Base-by-base conservation (phyloP, 2,797 vertebrate genomes). In the Oreortyx pictus region DNA sequence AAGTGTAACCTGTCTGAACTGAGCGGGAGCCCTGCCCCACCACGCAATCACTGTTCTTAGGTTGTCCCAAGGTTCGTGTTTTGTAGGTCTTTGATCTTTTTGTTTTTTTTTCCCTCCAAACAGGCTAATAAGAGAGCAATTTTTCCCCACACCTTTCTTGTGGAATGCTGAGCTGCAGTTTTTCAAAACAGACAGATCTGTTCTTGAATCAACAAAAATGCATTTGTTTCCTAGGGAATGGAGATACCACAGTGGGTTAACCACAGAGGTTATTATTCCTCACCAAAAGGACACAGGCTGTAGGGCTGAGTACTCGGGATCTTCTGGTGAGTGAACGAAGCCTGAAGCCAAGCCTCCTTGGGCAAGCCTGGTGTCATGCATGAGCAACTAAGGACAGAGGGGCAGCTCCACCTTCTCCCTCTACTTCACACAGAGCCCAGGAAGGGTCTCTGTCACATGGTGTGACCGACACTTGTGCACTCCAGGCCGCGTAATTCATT, bases 11-110 rank as follows among this genome's bases (percentile, higher is more conserved):
- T 56, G 15, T 14, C 39, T n/a, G 33, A 68, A n/a, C 13, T 31
- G 3, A 57, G 3, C 29, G 11, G 3, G 41, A 49, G 24, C 0
- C 56, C 19, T 57, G 20, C n/a, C n/a, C n/a, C 19, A 57, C 19
- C 31, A n/a, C 22, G 11, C 14, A 70, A 31, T 7, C 22, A 5
- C 15, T 52, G 7, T 11, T 73, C 93, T 73, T 27, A 88, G 31
- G 27, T 33, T 70, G 17, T 77, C 18, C 24, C 16, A 41, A 4
- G 66, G 29, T 2, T 72, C 33, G 13, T 16, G 19, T 71, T 78
- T 44, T 82, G 41, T 61, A 57, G 9, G 5, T 68, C 57, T 61
- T 67, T 23, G 11, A 43, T n/a, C n/a, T 6, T 24, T 6, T 22
- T n/a, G n/a, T 33, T 82, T 90, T 90, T 90, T 43, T 23, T 12